A percentile compares a stretch with the other conserved stretches of the same genome.
Conservation (phyloP, 2,113 vertebrate species). For the Telmatochromis sp. region DNA sequence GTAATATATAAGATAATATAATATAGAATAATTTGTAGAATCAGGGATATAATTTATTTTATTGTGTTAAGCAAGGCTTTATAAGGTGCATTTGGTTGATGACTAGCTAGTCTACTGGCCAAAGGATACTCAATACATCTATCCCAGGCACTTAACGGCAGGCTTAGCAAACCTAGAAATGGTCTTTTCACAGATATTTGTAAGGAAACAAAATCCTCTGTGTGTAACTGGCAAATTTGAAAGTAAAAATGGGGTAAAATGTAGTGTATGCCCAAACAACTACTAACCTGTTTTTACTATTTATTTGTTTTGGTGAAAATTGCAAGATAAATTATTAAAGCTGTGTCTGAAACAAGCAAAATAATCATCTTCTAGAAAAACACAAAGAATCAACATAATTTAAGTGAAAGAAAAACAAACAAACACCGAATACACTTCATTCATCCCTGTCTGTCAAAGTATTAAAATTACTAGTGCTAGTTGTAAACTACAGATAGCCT, state of each 20-base stretch:
- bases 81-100: slow-evolving; percentile 6
- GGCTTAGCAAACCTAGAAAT: not conserved
- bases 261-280: not conserved
- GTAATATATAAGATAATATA: not conserved
- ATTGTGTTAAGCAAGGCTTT: not conserved
- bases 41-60: not conserved
- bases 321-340: not conserved
- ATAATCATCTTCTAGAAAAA: not conserved
- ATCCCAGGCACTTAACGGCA: slow-evolving; percentile 54
- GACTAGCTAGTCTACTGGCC: slow-evolving; percentile 24
- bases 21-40: not conserved
- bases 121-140: slow-evolving; percentile 5
- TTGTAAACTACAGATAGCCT: not conserved
- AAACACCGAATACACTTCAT: not conserved
- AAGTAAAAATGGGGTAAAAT: not conserved
- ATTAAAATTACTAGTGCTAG: not conserved
- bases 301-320: not conserved
- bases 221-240: not conserved
- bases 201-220: not conserved
- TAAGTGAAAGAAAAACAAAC: not conserved
- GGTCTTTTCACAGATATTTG: not conserved
- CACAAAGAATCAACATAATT: not conserved
- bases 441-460: not conserved
- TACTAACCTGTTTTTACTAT: not conserved
- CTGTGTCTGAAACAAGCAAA: not conserved